Evolutionary conservation across 92 coral and sea anemone species (phyloP), one percentile per base, ranked within the genome.

Genomic region (Actinernus sp.): DNA sequence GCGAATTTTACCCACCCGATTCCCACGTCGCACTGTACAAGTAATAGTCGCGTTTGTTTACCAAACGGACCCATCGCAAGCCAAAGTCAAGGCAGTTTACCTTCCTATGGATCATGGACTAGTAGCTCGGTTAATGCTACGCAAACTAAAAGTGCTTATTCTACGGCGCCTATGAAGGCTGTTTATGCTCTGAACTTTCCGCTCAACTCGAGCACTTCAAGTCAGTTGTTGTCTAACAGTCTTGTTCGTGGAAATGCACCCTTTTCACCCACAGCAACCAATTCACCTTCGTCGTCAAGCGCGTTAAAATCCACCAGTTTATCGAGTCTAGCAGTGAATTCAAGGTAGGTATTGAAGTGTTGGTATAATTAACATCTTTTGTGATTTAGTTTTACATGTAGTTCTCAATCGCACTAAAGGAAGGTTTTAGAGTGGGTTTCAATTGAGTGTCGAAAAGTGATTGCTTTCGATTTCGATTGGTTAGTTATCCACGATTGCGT

Each of bases 151-250:
- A 57, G 81, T 65, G 93, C 85, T 14, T 93, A 90, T 63, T 93
- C 97, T 13, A 93, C 98, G 39, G 97, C 98, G 30, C 98, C 97
- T 45, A 87, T 93, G 88, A 93, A 93, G 69, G 83, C 94, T 38
- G 98, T 93, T 27, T 90, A 83, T 43, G 98, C 98, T 7, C 71
- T 93, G 54, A 93, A 93, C 79, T 93, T 93, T 80, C 98, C 98
- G 26, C 86, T 86, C 43, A 84, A 88, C 56, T 93, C 98, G 17
- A 79, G 79, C 74, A 82, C 87, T 18, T 65, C 93, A 1, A 89
- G 80, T 47, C 89, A 79, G 74, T 64, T 68, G 47, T 64, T 92
- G 57, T 87, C 93, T 24, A 92, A 87, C 38, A 87, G 83, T 74
- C 68, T 93, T 58, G 92, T 86, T 47, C 86, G 97, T 41, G 97